These are phyloP conservation scores for Choristoneura fumiferana DNA, from an alignment of 1,140 invertebrate species.

Conservation along the genomic window DNA sequence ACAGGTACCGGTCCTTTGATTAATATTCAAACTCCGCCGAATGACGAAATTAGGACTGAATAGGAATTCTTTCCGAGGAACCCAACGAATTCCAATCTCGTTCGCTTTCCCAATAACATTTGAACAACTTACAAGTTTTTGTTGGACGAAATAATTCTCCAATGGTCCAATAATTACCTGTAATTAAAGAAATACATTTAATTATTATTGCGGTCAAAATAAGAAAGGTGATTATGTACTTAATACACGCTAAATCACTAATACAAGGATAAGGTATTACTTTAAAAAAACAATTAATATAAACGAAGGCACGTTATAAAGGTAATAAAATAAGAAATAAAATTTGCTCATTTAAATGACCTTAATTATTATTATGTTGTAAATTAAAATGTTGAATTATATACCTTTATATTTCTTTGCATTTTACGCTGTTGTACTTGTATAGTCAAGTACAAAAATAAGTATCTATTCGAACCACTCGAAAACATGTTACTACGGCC, in stretches of 20 bases:
- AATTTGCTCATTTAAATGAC: not conserved
- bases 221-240: too few relatives aligned
- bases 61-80: not conserved
- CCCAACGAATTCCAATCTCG: slow-evolving; percentile 2
- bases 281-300: too few relatives aligned
- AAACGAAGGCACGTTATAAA: too few relatives aligned
- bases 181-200: slow-evolving; percentile 44
- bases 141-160: not conserved
- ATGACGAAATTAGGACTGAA: slow-evolving; percentile 11
- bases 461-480: too few relatives aligned
- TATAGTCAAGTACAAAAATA: too few relatives aligned
- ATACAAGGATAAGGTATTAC: too few relatives aligned
- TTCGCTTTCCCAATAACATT: slow-evolving; percentile 1
- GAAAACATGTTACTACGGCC: too few relatives aligned
- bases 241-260: too few relatives aligned
- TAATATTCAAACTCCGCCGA: slow-evolving; percentile 1
- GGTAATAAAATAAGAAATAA: slow-evolving; percentile 27
- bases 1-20: not conserved
- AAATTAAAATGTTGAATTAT: too few relatives aligned
- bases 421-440: too few relatives aligned
- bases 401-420: too few relatives aligned
- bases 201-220: too few relatives aligned
- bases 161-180: slow-evolving; percentile 53
- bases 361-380: not conserved
- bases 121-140: slow-evolving; percentile 23